Base-by-base conservation (phyloP, 2,113 vertebrate species). In the Myrmecobius fasciatus region DNA sequence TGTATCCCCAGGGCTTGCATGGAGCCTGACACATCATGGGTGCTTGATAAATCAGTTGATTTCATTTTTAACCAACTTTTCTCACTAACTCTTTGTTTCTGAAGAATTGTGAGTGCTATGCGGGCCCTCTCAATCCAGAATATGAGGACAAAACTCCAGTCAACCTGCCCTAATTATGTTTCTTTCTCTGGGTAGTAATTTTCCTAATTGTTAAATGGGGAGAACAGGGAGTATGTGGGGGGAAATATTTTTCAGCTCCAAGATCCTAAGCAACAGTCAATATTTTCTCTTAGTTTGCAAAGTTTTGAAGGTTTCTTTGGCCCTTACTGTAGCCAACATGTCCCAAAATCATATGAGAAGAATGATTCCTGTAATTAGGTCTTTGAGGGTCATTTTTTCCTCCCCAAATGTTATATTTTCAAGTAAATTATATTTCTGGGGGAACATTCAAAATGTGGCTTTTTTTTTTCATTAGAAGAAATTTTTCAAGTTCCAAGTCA, bases 381-480 rank as follows among this genome's bases (percentile, higher is more conserved):
- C n/a, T 83, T 31, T 31, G 56, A 52, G 60, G 25, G 28, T 25
- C 56, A 49, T 96, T 49, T 93, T 92, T 95, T 96, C 52, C 56
- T 94, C 56, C 94, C 92, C 48, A 96, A 96, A 94, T 96, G 75
- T 89, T 92, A n/a, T 75, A 94, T 93, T 93, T 97, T 90, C 54
- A 96, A 91, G 20, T 94, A 94, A 97, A 52, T 96, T 92, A 93
- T 93, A 95, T 97, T 96, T 94, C 26, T 14, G 12, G 83, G 43
- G 46, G 48, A 48, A 36, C 93, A 95, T 83, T 96, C 92, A 92
- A 96, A 93, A 92, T 75, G 28, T 90, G 25, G 93, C 46, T 49
- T 93, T 53, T 91, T 88, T 93, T 92, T 92, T 93, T 89, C n/a
- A 92, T 52, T 93, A 92, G 91, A 95, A 52, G 95, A 94, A 53